Evolutionary conservation across 2,113 vertebrate species (phyloP).

Genomic region (Actenoides lindsayi): DNA sequence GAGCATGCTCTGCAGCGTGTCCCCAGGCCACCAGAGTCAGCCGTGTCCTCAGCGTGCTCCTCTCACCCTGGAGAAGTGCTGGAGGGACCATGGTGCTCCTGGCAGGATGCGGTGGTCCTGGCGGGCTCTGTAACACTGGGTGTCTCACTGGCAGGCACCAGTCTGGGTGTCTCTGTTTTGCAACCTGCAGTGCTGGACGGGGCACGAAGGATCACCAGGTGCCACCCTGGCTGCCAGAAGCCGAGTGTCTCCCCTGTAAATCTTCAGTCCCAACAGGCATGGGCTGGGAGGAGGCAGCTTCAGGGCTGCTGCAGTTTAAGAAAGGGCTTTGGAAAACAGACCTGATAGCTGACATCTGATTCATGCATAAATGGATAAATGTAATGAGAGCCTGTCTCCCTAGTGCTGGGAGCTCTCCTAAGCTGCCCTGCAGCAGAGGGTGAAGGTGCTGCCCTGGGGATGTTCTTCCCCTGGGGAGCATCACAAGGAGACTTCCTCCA

Average conservation of each 20-base stretch:
- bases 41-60: background rate
- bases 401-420: background rate
- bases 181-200: accelerated
- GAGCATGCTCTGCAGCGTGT: accelerated
- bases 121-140: accelerated
- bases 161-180: background rate
- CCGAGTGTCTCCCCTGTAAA: background rate
- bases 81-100: background rate
- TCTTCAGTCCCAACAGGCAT: background rate
- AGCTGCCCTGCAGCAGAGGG: background rate
- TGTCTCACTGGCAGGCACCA: accelerated
- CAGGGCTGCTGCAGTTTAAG: background rate
- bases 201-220: accelerated
- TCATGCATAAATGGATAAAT: background rate
- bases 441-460: background rate
- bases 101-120: background rate
- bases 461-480: background rate
- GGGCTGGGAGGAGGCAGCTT: background rate
- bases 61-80: background rate
- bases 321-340: background rate
- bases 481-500: background rate
- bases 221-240: background rate
- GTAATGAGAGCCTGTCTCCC: background rate
- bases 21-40: background rate
- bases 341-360: background rate